These are phyloP conservation scores for Dinothrombium tinctorium DNA, from an alignment of 1,140 invertebrate species.

Conservation along the genomic window DNA sequence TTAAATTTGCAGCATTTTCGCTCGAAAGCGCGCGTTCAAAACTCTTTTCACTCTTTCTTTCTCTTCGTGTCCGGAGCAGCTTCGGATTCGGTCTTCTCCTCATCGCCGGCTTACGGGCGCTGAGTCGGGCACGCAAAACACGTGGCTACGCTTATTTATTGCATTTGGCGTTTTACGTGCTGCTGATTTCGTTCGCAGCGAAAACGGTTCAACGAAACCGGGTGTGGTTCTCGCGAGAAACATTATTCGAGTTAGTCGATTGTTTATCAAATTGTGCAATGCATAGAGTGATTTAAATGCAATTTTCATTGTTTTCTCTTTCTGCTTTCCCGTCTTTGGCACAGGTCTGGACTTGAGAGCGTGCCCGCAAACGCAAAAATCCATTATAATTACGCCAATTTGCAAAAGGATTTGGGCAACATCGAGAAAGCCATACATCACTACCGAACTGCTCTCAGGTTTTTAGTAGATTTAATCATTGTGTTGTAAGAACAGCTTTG, in stretches of 20 bases:
- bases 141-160: constrained; percentile 30
- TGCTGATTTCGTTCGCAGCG: constrained; percentile 31
- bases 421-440: constrained; percentile 44
- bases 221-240: constrained; percentile 52
- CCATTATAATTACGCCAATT: constrained; percentile 75
- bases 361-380: constrained; percentile 66
- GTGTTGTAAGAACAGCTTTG: too few species aligned
- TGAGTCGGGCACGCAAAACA: neutral
- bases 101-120: neutral
- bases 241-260: constrained; percentile 22
- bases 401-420: constrained; percentile 42
- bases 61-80: neutral
- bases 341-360: constrained; percentile 48
- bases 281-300: neutral
- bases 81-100: neutral
- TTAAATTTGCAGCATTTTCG: too few species aligned
- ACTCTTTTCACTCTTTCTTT: neutral
- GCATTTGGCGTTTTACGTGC: constrained; percentile 25
- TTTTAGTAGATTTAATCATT: too few species aligned
- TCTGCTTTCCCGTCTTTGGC: constrained; percentile 1
- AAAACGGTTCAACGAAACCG: constrained; percentile 41
- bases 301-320: neutral
- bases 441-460: constrained; percentile 56
- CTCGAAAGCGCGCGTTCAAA: too few species aligned
- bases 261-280: neutral